Percentiles rank a stretch among this genome's conserved stretches.
phyloP scores from a whole-genome alignment of 2,797 vertebrate genomes.

The Rhyacichthys aspro region DNA sequence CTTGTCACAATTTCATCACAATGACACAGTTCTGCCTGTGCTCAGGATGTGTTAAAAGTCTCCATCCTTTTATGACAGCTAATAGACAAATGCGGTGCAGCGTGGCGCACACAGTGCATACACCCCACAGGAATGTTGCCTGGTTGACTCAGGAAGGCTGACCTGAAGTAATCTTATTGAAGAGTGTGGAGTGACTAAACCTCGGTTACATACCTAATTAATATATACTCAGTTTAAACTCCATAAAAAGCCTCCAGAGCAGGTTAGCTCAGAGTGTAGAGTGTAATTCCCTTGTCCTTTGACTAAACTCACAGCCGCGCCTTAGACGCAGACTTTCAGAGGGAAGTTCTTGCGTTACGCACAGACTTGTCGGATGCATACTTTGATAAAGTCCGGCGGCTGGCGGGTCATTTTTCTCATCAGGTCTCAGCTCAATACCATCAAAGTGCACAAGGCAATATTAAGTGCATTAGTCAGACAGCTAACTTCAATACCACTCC shows the following conservation, averaged over 20 bases:
- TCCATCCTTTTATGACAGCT: no score
- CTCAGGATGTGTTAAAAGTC: no score
- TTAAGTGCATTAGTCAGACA: not conserved
- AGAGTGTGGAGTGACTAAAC: not conserved
- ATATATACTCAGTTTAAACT: no score
- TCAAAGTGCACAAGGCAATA: not conserved
- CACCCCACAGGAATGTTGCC: not conserved
- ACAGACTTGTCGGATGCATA: not conserved
- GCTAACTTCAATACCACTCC: not conserved
- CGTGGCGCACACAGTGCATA: no score
- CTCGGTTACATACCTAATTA: not conserved
- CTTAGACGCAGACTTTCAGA: not conserved
- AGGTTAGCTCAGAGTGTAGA: not conserved
- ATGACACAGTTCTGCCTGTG: no score
- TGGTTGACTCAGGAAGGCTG: not conserved
- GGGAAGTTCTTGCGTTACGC: not conserved
- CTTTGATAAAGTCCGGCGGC: not conserved
- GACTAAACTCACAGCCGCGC: conserved; percentile 20
- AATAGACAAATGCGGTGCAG: no score
- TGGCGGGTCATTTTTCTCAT: no score
- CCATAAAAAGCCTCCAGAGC: not conserved
- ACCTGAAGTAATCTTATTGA: not conserved
- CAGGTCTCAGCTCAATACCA: not conserved
- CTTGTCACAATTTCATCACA: no score
- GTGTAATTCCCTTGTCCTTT: not conserved